A percentile compares a stretch with the other conserved stretches of the same genome.
Conservation (phyloP, 2,113 vertebrate genomes). For the Sula dactylatra region DNA sequence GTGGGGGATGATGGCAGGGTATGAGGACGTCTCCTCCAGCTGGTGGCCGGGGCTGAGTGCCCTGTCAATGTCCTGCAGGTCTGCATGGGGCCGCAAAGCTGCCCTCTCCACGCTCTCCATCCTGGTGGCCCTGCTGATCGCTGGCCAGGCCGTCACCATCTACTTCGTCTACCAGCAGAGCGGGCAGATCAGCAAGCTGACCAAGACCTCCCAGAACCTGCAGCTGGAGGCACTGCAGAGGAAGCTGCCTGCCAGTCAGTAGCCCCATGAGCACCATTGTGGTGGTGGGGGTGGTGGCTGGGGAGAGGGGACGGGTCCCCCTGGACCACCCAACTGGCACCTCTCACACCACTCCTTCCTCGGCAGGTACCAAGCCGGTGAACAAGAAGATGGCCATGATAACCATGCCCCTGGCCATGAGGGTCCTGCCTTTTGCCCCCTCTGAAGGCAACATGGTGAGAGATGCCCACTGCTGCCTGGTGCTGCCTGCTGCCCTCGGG, state of each 20-base stretch:
- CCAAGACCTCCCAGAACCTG: constrained; percentile 74
- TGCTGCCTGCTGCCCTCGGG: background rate
- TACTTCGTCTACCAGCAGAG: constrained; percentile 86
- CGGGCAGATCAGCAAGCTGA: constrained; percentile 79
- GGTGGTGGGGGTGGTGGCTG: no score
- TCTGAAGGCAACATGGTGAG: background rate
- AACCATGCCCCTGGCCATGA: constrained; percentile 69
- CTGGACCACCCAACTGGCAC: rapidly evolving
- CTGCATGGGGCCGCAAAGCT: constrained; percentile 62
- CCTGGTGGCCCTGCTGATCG: constrained; percentile 85
- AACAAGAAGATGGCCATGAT: constrained; percentile 61
- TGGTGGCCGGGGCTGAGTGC: background rate
- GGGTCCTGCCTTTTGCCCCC: background rate
- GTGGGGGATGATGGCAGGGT: background rate
- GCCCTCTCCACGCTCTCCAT: constrained; percentile 79
- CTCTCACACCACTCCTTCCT: background rate
- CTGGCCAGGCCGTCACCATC: constrained; percentile 85
- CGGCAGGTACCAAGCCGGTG: constrained; percentile 5
- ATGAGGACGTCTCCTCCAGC: background rate
- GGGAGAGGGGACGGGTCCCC: background rate
- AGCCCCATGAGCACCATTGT: rapidly evolving
- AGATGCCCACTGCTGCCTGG: rapidly evolving
- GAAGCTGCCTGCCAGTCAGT: constrained; percentile 75
- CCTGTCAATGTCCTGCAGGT: background rate
- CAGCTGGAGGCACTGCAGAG: constrained; percentile 73